These are phyloP conservation scores for Drosophila kikkawai DNA, from an alignment of 1,140 invertebrate species.

Conservation along the genomic window DNA sequence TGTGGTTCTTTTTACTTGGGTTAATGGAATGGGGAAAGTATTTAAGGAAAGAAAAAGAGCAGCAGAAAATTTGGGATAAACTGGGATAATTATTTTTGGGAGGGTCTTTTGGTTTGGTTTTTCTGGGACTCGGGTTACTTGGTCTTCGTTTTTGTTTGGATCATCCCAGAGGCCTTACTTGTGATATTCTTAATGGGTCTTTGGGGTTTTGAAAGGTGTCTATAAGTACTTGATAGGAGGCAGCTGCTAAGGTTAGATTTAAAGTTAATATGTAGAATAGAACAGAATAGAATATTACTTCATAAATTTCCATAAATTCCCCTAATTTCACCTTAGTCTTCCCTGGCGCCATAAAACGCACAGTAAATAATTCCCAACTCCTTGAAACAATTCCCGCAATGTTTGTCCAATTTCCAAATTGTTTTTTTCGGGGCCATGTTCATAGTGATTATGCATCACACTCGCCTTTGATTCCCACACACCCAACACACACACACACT, in stretches of 20 bases:
- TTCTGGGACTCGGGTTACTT: constrained; percentile 1
- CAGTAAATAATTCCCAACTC: neutral
- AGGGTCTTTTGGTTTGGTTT: neutral
- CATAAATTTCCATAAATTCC: too few species aligned
- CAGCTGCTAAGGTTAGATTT: neutral
- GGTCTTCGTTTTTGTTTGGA: neutral
- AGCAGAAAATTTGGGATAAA: constrained; percentile 24
- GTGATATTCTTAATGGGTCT: neutral
- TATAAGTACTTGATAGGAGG: neutral
- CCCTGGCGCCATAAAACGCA: constrained; percentile 27
- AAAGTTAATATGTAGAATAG: neutral
- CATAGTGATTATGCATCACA: constrained; percentile 55
- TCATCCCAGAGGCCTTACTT: neutral
- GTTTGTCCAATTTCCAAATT: constrained; percentile 52
- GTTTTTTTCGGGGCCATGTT: constrained; percentile 37
- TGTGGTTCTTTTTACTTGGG: constrained; percentile 24
- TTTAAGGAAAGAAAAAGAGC: neutral
- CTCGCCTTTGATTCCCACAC: constrained; percentile 35
- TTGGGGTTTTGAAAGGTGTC: neutral
- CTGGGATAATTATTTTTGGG: constrained; percentile 26
- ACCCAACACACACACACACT: constrained; percentile 6
- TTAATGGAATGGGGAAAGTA: neutral
- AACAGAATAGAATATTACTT: too few species aligned
- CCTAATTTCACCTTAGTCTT: neutral
- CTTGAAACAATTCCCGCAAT: neutral